Conservation (phyloP, 2,113 vertebrate genomes). For the Ailurus styani region DNA sequence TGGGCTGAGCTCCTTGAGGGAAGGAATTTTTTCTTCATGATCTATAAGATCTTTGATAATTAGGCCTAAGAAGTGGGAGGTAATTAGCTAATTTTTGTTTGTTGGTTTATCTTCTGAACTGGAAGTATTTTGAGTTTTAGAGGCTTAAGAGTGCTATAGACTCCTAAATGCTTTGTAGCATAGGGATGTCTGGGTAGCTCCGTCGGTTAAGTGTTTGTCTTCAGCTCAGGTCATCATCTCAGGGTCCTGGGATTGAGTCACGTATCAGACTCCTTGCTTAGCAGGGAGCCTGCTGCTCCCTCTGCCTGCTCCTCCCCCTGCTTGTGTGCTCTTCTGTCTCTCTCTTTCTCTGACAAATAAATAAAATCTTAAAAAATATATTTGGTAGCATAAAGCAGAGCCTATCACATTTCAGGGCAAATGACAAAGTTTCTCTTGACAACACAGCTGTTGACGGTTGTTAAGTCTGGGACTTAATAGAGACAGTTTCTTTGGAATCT, state of each 20-base stretch:
- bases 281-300: too few species aligned
- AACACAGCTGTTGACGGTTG: background rate
- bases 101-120: constrained; percentile 37
- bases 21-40: background rate
- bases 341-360: too few species aligned
- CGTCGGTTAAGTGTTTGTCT: too few species aligned
- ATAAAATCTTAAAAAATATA: background rate
- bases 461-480: background rate
- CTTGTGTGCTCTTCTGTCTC: too few species aligned
- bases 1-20: background rate
- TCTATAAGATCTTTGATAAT: constrained; percentile 15
- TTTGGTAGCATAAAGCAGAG: background rate
- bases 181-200: background rate
- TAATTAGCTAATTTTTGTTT: background rate
- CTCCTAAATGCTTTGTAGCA: constrained; percentile 19
- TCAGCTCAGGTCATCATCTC: too few species aligned
- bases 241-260: too few species aligned
- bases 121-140: constrained; percentile 3
- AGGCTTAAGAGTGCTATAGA: background rate
- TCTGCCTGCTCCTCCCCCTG: too few species aligned
- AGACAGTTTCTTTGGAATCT: background rate
- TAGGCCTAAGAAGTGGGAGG: background rate
- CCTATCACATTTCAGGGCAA: background rate
- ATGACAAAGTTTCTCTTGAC: background rate
- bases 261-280: too few species aligned